These are phyloP conservation scores for Trinectes maculatus DNA, from an alignment of 2,113 vertebrate species.

Conservation along the genomic window DNA sequence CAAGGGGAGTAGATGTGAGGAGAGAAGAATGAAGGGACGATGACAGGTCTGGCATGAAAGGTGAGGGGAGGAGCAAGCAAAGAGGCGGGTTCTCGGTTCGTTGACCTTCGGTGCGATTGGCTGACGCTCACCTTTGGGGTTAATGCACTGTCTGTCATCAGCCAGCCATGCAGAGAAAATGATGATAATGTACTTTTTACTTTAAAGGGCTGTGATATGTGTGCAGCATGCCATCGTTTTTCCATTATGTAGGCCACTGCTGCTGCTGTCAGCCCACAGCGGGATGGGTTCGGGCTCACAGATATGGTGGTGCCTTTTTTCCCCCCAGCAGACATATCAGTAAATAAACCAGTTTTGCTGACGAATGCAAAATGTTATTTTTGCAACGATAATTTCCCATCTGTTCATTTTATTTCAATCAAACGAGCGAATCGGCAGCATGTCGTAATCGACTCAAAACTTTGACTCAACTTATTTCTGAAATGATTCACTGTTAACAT, in stretches of 20 bases:
- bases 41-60: constrained; percentile 26
- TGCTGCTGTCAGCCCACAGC: constrained; percentile 43
- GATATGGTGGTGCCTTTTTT: not conserved
- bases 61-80: constrained; percentile 12
- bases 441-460: not conserved
- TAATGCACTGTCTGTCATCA: constrained; percentile 45
- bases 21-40: constrained; percentile 20
- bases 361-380: too few species aligned
- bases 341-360: not conserved
- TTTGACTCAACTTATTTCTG: not conserved
- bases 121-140: constrained; percentile 45
- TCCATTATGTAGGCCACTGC: constrained; percentile 16
- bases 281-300: constrained; percentile 26
- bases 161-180: constrained; percentile 41
- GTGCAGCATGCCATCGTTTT: constrained; percentile 41
- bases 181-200: constrained; percentile 45
- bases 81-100: constrained; percentile 7
- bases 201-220: constrained; percentile 34
- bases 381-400: too few species aligned
- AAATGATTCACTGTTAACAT: constrained; percentile 12
- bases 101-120: constrained; percentile 59
- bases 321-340: not conserved
- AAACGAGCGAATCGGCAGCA: not conserved
- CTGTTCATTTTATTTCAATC: too few species aligned
- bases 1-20: constrained; percentile 32